Evolutionary conservation across 2,888 invertebrate species (phyloP).

Genomic region (Callimorpha dominula): DNA sequence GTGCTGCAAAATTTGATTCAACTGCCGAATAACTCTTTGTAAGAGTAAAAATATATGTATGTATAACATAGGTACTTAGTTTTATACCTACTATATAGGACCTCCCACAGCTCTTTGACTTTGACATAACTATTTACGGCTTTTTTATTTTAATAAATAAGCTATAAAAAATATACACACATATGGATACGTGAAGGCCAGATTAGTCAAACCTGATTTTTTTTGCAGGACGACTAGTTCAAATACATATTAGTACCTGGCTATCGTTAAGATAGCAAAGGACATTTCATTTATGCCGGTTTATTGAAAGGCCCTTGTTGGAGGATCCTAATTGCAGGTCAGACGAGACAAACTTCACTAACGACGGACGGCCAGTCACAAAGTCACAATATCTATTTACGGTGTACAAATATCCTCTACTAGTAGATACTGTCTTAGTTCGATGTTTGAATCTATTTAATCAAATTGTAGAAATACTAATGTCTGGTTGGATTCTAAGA

Average conservation of each 20-base stretch:
- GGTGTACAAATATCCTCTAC: background rate
- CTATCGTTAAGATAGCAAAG: background rate
- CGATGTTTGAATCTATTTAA: background rate
- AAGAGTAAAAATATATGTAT: background rate
- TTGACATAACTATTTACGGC: no score
- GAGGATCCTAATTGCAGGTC: background rate
- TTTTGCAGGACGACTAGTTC: no score
- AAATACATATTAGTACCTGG: no score
- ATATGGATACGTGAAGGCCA: no score
- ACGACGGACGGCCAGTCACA: background rate
- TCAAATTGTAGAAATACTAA: no score
- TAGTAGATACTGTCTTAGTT: background rate
- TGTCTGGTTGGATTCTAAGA: no score
- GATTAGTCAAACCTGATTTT: no score
- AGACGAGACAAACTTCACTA: background rate
- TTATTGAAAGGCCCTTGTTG: background rate
- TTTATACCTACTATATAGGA: no score
- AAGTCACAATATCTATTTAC: background rate
- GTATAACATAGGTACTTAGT: no score
- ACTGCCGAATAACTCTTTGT: background rate
- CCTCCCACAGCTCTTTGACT: no score
- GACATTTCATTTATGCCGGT: background rate
- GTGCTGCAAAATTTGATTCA: conserved; percentile 3
- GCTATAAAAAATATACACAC: no score
- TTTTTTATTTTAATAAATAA: no score